Base-by-base conservation (phyloP, 2,113 vertebrate species). In the Eclectus roratus region DNA sequence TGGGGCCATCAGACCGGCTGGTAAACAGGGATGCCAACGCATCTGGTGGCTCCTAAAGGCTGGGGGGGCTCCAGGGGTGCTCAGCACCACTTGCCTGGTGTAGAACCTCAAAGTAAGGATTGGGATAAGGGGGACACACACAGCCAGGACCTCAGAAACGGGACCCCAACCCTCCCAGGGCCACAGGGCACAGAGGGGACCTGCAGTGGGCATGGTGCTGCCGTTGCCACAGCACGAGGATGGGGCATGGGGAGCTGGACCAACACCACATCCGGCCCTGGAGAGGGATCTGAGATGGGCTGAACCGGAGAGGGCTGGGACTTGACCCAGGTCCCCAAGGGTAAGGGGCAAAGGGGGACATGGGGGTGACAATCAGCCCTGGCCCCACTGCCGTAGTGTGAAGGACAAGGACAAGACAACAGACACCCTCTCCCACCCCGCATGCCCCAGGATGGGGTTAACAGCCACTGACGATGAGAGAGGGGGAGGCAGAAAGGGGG, bases 391-490 rank as follows among this genome's bases (percentile, higher is more conserved):
- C 92, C n/a, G 0, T 8, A 16, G 90, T 69, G 93, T 55, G 89
- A 89, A 87, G 70, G 91, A 94, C 79, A 43, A 66, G 50, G 74
- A 96, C 83, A 92, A 92, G 87, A 96, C 50, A n/a, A 73, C 58
- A 77, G 49, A 97, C 79, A 92, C 95, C 96, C 95, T 78, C 94
- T 87, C 94, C 89, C 91, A 0, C 27, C 87, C 93, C 18, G 1
- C 73, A 41, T 18, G 37, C 78, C 71, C 80, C 21, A 1, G 89
- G 85, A 39, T 3, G 72, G 91, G 83, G 72, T 96, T 60, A 96
- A 93, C 79, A 70, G 95, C 96, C 13, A 82, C 97, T 85, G 96
- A 97, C 94, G 31, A 97, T 84, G 97, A 98, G 98, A 98, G 97
- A 94, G 91, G 7, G 58, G 93, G 94, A 94, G 85, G 83, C 91